phyloP scores from a whole-genome alignment of 2,888 invertebrate genomes.

The Pseudococcus jackbeardsleyi region DNA sequence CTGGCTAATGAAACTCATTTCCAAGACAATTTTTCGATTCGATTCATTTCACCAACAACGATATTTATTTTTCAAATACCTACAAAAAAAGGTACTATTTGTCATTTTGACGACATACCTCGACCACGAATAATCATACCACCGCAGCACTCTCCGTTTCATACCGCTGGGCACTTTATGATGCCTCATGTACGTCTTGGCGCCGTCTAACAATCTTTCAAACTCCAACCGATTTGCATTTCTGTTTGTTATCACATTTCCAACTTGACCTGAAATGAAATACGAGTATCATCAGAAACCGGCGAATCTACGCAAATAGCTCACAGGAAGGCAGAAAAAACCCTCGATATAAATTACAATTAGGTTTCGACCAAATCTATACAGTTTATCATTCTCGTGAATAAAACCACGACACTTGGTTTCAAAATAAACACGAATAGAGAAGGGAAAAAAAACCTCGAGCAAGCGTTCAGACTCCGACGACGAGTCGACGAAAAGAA shows the following conservation, averaged over 20 bases:
- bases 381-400: constrained; percentile 21
- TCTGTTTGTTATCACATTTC: constrained; percentile 96
- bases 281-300: constrained; percentile 54
- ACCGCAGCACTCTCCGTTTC: constrained; percentile 94
- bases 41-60: no score
- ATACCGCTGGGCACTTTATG: constrained; percentile 96
- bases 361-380: constrained; percentile 38
- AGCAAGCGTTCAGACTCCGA: constrained; percentile 1
- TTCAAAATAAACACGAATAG: not conserved
- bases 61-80: no score
- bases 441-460: not conserved
- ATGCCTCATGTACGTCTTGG: constrained; percentile 97
- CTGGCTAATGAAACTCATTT: no score
- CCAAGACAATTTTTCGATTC: no score
- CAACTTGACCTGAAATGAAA: constrained; percentile 83
- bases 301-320: not conserved
- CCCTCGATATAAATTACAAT: constrained; percentile 32
- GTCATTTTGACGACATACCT: constrained; percentile 70
- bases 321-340: not conserved
- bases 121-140: constrained; percentile 99
- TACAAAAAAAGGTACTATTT: not conserved
- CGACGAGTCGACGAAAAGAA: constrained; percentile 29
- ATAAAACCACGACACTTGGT: constrained; percentile 25
- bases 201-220: constrained; percentile 93
- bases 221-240: constrained; percentile 96